These are phyloP conservation scores for Stenotaenia linearis DNA, from an alignment of 2,888 invertebrate genomes.

Conservation along the genomic window DNA sequence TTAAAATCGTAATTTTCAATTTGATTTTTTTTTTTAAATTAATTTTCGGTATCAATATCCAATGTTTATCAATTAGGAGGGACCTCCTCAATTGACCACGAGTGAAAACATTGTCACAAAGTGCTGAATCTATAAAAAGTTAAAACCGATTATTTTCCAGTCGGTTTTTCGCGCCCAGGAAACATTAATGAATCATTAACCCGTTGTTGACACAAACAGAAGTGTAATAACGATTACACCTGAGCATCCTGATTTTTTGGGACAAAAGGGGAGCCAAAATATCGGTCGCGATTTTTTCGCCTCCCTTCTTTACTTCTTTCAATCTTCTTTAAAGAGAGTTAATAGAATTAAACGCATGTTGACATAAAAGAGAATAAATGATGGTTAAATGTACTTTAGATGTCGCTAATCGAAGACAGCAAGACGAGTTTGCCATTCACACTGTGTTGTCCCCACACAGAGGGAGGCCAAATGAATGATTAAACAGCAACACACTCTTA, in stretches of 20 bases:
- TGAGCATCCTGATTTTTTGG: neutral
- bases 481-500: slow-evolving; percentile 24
- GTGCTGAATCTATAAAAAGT: too few species aligned
- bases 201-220: neutral
- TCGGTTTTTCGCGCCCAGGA: neutral
- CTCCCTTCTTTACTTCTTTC: too few species aligned
- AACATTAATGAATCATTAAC: slow-evolving; percentile 29
- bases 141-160: slow-evolving; percentile 27
- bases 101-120: too few species aligned
- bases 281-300: neutral
- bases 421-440: neutral
- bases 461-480: slow-evolving; percentile 31
- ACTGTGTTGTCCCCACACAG: neutral
- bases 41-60: too few species aligned
- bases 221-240: neutral
- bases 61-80: too few species aligned
- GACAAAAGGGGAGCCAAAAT: neutral
- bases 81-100: too few species aligned
- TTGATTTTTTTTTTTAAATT: too few species aligned
- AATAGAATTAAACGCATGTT: neutral
- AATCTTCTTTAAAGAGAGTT: neutral
- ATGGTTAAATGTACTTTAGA: neutral
- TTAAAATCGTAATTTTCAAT: too few species aligned
- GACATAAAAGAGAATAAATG: neutral
- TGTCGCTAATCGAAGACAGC: neutral